Base-by-base conservation (phyloP, 1,140 invertebrate species). In the Anoplolepis gracilipes region DNA sequence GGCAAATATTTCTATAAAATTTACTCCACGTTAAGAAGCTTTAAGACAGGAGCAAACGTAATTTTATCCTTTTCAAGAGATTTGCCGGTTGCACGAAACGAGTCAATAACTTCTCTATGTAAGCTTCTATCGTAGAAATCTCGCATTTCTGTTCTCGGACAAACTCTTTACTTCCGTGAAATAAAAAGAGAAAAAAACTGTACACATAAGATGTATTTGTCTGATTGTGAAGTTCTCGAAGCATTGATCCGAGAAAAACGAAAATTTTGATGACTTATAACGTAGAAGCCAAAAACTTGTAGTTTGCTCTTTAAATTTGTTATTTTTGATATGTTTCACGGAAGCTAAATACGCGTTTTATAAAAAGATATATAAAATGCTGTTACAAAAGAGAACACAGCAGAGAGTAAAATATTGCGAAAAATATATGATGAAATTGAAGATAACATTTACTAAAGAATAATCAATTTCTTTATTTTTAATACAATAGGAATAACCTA, bases 211-310 rank as follows among this genome's bases (percentile, higher is more conserved):
- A 72, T 72, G 64, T 57, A 70, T 81, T 19, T 59, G 39, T 82
- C 55, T 61, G 78, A 82, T 82, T 73, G 78, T 36, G 36, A 82
- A 73, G 78, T 82, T 82, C 22, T 72, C 39, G 67, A 82, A 73
- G 55, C 67, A 72, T 61, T 82, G 28, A 22, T 33, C n/a, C 22
- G 6, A 25, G 67, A 72, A 57, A 82, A 61, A 82, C 67, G 1
- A 46, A 59, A 73, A 72, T 72, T 82, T 59, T 59, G 78, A 59
- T 61, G 25, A 42, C 59, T 61, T 59, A 72, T 82, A 61, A 30
- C 65, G 22, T 13, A 10, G 64, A 39, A 7, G 11, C 13, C 39
- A 22, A 59, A 73, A 33, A 79, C 13, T 30, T 73, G 13, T 64
- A 79, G 77, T 69, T 72, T 72, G 36, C 46, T 62, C 36, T 73